A percentile compares a stretch with the other conserved stretches of the same genome.
phyloP scores from a whole-genome alignment of 2,113 vertebrate genomes.

The Syngnathoides biaculeatus region DNA sequence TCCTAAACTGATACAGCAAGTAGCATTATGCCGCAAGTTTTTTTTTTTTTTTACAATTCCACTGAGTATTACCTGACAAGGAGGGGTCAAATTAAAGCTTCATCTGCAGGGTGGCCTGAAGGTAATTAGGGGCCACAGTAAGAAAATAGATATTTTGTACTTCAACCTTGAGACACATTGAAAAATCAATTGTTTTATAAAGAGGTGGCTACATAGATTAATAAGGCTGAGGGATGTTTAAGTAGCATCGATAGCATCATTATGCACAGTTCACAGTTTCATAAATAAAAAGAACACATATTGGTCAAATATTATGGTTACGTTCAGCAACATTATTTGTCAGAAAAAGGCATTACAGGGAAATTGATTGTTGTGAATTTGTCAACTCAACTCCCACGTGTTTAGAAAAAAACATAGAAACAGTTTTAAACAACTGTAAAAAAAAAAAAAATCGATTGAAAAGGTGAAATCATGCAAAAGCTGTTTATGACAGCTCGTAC shows the following conservation, averaged over 20 bases:
- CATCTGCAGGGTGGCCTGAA: not conserved
- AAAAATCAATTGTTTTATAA: not conserved
- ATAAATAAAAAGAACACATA: conserved; percentile 20
- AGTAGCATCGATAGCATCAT: conserved; percentile 52
- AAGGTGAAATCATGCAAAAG: conserved; percentile 43
- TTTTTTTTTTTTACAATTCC: not conserved
- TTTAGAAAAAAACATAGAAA: conserved; percentile 17
- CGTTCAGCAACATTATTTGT: conserved; percentile 1
- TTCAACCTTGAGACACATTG: not conserved
- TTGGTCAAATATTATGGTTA: conserved; percentile 16
- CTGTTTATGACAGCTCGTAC: conserved; percentile 23
- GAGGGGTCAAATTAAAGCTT: not conserved
- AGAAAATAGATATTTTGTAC: not conserved
- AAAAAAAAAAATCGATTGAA: not conserved
- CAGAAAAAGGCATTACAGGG: conserved; percentile 11
- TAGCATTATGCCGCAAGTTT: too few relatives aligned
- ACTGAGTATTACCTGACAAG: not conserved
- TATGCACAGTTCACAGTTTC: conserved; percentile 70
- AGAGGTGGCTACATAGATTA: not conserved
- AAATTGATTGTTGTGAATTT: conserved; percentile 5
- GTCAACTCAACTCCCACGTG: not conserved
- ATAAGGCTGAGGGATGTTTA: conserved; percentile 22
- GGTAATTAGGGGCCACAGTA: not conserved
- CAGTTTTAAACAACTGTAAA: not conserved
- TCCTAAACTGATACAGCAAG: not conserved